Conservation (phyloP, 2,113 vertebrate genomes). For the Guaruba guarouba region DNA sequence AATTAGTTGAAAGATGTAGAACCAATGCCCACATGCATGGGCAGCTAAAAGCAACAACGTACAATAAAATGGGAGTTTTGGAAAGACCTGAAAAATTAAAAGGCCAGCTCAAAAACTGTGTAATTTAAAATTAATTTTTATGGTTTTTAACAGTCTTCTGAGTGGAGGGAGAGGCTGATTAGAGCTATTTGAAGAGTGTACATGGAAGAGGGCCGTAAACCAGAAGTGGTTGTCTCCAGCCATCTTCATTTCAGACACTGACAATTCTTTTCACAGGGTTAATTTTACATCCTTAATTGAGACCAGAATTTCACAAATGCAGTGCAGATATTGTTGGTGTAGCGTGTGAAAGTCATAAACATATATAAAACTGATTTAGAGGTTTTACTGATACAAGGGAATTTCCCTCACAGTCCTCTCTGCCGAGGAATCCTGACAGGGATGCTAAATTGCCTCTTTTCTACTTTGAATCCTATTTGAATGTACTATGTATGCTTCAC, state of each 20-base stretch:
- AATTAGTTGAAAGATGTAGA: neutral
- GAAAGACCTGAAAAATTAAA: neutral
- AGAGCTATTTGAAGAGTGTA: slow-evolving; percentile 18
- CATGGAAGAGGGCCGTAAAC: slow-evolving; percentile 13
- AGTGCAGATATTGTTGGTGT: neutral
- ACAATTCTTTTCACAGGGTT: neutral
- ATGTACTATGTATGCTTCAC: neutral
- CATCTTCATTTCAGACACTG: neutral
- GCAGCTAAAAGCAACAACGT: neutral
- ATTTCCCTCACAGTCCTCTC: neutral
- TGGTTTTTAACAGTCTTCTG: neutral
- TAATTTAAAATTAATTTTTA: slow-evolving; percentile 32
- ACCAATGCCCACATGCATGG: neutral
- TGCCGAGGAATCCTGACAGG: neutral
- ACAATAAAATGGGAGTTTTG: neutral
- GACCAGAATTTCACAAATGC: neutral
- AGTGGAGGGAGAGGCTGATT: neutral
- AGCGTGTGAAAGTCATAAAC: neutral
- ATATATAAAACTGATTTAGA: neutral
- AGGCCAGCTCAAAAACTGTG: neutral
- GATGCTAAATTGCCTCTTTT: neutral
- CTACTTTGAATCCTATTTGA: neutral
- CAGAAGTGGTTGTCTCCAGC: neutral
- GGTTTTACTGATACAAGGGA: neutral
- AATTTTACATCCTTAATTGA: neutral